phyloP scores from a whole-genome alignment of 1,140 invertebrate species.

The Trichonephila clavipes region DNA sequence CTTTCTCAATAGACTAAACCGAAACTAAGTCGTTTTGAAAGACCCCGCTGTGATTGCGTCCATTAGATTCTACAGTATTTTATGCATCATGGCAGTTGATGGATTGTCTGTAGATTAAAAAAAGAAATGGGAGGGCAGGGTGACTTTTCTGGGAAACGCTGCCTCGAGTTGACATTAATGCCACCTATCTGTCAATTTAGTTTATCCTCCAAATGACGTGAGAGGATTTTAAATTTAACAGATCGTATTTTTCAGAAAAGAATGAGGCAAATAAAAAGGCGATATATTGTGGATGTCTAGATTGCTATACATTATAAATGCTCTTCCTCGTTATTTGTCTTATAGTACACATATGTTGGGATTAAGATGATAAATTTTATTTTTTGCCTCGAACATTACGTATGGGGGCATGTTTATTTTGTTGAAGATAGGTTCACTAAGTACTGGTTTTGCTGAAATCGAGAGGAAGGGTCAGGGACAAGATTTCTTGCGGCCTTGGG shows the following conservation, averaged over 20 bases:
- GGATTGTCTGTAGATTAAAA: neutral
- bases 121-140: neutral
- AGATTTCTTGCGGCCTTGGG: too few species aligned
- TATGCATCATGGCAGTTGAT: neutral
- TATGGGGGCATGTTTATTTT: too few species aligned
- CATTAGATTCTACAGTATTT: conserved; percentile 9
- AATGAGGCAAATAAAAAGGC: neutral
- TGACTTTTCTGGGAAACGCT: neutral
- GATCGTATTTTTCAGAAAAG: neutral
- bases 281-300: neutral
- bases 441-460: too few species aligned
- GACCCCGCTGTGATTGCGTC: conserved; percentile 1
- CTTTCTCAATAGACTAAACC: neutral
- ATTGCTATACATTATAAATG: too few species aligned
- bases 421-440: too few species aligned
- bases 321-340: too few species aligned
- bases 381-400: too few species aligned
- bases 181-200: conserved; percentile 15
- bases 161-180: neutral
- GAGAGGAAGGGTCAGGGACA: too few species aligned
- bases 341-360: too few species aligned
- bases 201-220: conserved; percentile 25
- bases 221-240: neutral
- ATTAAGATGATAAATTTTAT: too few species aligned
- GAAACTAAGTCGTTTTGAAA: conserved; percentile 22